Base-by-base conservation (phyloP, 2,797 vertebrate species). In the Meriones psammophilus region DNA sequence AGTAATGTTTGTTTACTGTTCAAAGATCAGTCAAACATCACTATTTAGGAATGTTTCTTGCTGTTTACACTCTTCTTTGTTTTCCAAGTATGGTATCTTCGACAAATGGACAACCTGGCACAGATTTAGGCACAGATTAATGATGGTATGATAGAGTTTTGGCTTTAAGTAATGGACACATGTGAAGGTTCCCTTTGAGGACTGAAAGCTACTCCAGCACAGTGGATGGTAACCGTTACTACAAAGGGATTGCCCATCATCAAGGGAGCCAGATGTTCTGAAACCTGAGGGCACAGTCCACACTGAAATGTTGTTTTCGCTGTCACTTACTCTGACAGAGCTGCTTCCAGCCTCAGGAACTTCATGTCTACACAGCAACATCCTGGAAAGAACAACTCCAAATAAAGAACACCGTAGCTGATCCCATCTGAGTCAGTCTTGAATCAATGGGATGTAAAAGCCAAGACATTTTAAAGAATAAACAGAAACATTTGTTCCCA, bases 391-490 rank as follows among this genome's bases (percentile, higher is more conserved):
- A 54, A 36, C 18, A n/a, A 13, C 13, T n/a, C 30, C 78, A 30
- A 8, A 2, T 77, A 73, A 76, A 76, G 28, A 8, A 1, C 7
- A 74, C 28, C 15, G 1, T 0, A 58, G 7, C 4, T 56, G 1
- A 6, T 2, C 17, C 84, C 83, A 69, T 46, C 24, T 60, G 1
- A 60, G 36, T 64, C 14, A 0, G n/a, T 77, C 26, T 50, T 17
- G 58, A 96, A 81, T n/a, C 13, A 91, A 22, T 56, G 18, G n/a
- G 64, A 93, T 86, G 74, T 12, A 76, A 81, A 93, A 89, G 26
- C 62, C 5, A 92, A 58, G 9, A 86, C 5, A 24, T 58, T 15
- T 84, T 36, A 69, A 3, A 58, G 14, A 79, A 76, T 33, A 74
- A 87, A 26, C 78, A 46, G 24, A 84, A 81, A 22, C 33, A 33